Base-by-base conservation (phyloP, 2,113 vertebrate genomes). In the Rousettus leschenaultii region DNA sequence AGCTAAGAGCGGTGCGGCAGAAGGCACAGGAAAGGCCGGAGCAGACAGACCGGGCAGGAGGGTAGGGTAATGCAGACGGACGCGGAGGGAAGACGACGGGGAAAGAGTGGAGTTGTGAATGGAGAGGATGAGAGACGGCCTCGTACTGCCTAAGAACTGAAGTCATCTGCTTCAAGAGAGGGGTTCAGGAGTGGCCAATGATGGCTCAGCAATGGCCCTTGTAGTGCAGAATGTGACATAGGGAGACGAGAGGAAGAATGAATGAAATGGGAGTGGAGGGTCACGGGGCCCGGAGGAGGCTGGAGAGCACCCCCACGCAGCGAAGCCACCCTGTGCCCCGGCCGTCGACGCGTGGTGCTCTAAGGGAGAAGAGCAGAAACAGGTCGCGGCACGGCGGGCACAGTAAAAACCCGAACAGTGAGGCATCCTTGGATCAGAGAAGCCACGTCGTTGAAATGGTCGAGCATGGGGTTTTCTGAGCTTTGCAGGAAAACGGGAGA, bases 61-160 rank as follows among this genome's bases (percentile, higher is more conserved):
- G 28, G 2, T 13, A 28, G 11, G 28, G 28, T 12, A 4, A 22
- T 0, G 22, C 7, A 35, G 43, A 4, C 22, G 8, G 22, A 65
- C 48, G 48, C 11, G 51, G 48, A 43, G 65, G 74, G 6, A 7
- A 9, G 61, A 43, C 26, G 38, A 40, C 7, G 3, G 35, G 53
- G 63, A 21, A 51, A 45, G 22, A 51, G 59, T 22, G 12, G 63
- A 48, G 51, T 61, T 45, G 28, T 30, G 15, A 59, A 40, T 53
- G 74, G n/a, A 59, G 40, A 33, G n/a, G n/a, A 35, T 59, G n/a
- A n/a, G 80, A 82, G 45, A n/a, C 6, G 45, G 35, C 21, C 68
- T 7, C 92, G 24, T 5, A 18, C 18, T 51, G 18, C 19, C 3
- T 16, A 65, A 84, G 59, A 59, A 83, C 35, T 6, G 22, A 65